Evolutionary conservation across 2,888 invertebrate genomes (phyloP).

Genomic region (Lobophora halterata): DNA sequence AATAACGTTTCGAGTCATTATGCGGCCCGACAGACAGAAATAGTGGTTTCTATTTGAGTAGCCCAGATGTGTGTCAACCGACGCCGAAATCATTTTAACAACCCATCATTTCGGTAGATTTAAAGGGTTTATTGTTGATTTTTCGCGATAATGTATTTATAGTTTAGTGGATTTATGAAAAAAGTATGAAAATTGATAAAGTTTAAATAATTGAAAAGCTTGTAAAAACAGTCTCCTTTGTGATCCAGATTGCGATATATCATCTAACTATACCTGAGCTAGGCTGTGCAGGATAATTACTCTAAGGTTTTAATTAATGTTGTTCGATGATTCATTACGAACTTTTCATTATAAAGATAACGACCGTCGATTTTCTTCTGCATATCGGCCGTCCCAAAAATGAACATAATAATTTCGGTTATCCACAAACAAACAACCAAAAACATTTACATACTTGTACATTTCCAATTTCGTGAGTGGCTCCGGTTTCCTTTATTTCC

Average conservation of each 20-base stretch:
- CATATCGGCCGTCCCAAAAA: slow-evolving; percentile 13
- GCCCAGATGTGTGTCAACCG: slow-evolving; percentile 69
- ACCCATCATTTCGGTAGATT: slow-evolving; percentile 46
- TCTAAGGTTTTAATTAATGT: slow-evolving; percentile 5
- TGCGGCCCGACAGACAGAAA: slow-evolving; percentile 60
- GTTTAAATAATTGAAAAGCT: no score
- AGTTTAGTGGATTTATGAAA: slow-evolving; percentile 8
- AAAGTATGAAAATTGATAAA: no score
- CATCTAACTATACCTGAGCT: no score
- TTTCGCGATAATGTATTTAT: slow-evolving; percentile 5
- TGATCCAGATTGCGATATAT: no score
- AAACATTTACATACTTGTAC: slow-evolving; percentile 19
- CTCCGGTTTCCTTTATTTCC: slow-evolving; percentile 22
- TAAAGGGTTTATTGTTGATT: slow-evolving; percentile 38
- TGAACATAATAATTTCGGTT: slow-evolving; percentile 15
- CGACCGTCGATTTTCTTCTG: slow-evolving; percentile 11
- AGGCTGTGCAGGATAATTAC: no score
- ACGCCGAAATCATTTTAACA: slow-evolving; percentile 59
- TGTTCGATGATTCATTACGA: slow-evolving; percentile 9
- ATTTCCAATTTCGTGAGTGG: slow-evolving; percentile 26
- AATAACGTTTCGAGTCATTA: slow-evolving; percentile 64
- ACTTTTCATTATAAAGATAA: slow-evolving; percentile 16
- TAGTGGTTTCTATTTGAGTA: slow-evolving; percentile 63
- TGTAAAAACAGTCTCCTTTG: no score
- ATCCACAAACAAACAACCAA: slow-evolving; percentile 15